Conservation (phyloP, 1,140 invertebrate genomes). For the Drosophila ananassae region DNA sequence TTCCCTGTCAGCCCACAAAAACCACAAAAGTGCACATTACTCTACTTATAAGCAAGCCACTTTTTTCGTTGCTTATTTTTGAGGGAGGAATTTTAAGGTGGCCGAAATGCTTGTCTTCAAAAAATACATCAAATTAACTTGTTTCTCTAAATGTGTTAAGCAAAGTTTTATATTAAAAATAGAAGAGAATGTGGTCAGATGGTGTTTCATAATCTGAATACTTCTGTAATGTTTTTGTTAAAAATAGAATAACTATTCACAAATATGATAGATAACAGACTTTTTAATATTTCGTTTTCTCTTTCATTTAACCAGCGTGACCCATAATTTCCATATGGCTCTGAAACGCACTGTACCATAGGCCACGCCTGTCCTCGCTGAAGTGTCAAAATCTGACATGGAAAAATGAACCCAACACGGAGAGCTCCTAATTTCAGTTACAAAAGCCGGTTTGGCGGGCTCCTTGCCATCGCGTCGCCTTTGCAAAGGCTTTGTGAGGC, state of each 20-base stretch:
- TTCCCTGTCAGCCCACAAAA: slow-evolving; percentile 28
- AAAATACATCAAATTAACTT: background rate
- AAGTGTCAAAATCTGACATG: slow-evolving; percentile 68
- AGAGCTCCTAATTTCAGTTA: slow-evolving; percentile 63
- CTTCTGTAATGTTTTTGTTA: no score
- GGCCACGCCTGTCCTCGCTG: slow-evolving; percentile 10
- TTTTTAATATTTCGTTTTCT: background rate
- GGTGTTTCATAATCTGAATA: no score
- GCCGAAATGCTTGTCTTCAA: slow-evolving; percentile 21
- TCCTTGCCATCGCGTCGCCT: slow-evolving; percentile 11
- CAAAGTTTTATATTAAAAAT: no score
- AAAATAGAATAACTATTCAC: no score
- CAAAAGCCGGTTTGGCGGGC: slow-evolving; percentile 26
- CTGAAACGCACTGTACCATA: slow-evolving; percentile 32
- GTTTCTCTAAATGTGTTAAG: no score
- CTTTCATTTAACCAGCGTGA: background rate
- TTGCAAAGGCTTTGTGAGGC: slow-evolving; percentile 18
- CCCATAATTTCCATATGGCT: background rate
- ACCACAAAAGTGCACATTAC: slow-evolving; percentile 43
- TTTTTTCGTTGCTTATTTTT: slow-evolving; percentile 24
- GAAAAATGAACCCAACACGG: slow-evolving; percentile 62
- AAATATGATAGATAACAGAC: no score
- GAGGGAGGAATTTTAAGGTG: slow-evolving; percentile 17
- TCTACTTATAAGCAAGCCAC: slow-evolving; percentile 52
- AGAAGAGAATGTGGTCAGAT: no score